Percentiles rank a stretch among this genome's conserved stretches.
phyloP scores from a whole-genome alignment of 2,113 vertebrate genomes.

The Accipiter cooperii region DNA sequence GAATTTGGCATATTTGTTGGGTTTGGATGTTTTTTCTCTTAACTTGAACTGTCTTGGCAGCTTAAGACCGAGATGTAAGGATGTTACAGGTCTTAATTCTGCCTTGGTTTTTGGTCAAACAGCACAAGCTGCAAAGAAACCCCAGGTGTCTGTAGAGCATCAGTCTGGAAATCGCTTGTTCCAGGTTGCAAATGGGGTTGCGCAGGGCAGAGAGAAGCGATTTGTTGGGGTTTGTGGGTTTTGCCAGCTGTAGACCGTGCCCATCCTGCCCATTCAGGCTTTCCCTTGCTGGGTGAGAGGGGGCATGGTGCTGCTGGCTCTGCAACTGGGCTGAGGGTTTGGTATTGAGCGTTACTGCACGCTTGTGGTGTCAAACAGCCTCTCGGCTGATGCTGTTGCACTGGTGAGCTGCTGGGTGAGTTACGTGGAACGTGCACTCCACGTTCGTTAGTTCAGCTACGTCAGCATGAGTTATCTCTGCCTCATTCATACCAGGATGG shows the following conservation, averaged over 20 bases:
- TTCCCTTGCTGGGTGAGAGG: background rate
- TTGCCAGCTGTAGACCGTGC: background rate
- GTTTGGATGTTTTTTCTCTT: background rate
- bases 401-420: background rate
- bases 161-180: background rate
- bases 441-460: fast-evolving
- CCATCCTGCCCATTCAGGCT: background rate
- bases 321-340: background rate
- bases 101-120: background rate
- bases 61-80: too few species aligned
- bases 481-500: background rate
- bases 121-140: background rate
- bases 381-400: background rate
- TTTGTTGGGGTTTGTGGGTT: background rate
- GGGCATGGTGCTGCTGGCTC: background rate
- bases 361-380: background rate
- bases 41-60: background rate
- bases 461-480: background rate
- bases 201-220: background rate
- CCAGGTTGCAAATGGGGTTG: background rate
- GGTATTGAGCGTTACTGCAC: background rate
- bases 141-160: background rate
- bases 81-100: background rate
- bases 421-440: fast-evolving
- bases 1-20: background rate